A percentile compares a stretch with the other conserved stretches of the same genome.
These are phyloP conservation scores for Sialia sialis DNA, from an alignment of 2,113 vertebrate genomes.

Conservation along the genomic window DNA sequence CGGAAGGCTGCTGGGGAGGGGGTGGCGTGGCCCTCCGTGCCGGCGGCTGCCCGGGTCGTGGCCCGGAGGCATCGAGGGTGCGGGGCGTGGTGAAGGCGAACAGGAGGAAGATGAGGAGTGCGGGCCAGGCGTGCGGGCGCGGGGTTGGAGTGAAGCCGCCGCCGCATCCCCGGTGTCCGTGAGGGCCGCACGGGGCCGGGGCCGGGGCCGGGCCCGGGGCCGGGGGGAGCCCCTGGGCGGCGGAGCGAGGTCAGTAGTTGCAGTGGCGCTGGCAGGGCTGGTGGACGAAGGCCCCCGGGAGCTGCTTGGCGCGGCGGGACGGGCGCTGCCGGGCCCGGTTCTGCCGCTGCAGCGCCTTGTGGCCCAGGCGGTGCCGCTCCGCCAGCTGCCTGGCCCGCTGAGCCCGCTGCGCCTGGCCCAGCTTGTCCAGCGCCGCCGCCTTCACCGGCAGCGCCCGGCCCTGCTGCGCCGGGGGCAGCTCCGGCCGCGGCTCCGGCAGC, in stretches of 20 bases:
- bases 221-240: neutral
- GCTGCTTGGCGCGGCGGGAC: conserved; percentile 72
- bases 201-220: neutral
- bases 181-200: neutral
- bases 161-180: neutral
- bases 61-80: neutral
- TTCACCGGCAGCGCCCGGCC: conserved; percentile 71
- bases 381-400: conserved; percentile 86
- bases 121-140: neutral
- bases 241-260: conserved; percentile 81
- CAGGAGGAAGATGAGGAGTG: neutral
- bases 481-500: conserved; percentile 61
- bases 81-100: neutral
- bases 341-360: conserved; percentile 90
- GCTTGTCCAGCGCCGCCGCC: conserved; percentile 83
- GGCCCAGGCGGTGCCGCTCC: conserved; percentile 82
- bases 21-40: rapidly evolving
- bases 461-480: conserved; percentile 65
- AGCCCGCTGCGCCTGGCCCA: conserved; percentile 81
- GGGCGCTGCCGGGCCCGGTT: conserved; percentile 87
- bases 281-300: conserved; percentile 82
- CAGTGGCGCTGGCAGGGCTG: conserved; percentile 92
- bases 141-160: neutral
- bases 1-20: neutral
- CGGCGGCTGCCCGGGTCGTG: neutral